phyloP scores from a whole-genome alignment of 2,113 vertebrate species.

The Callithrix jacchus region DNA sequence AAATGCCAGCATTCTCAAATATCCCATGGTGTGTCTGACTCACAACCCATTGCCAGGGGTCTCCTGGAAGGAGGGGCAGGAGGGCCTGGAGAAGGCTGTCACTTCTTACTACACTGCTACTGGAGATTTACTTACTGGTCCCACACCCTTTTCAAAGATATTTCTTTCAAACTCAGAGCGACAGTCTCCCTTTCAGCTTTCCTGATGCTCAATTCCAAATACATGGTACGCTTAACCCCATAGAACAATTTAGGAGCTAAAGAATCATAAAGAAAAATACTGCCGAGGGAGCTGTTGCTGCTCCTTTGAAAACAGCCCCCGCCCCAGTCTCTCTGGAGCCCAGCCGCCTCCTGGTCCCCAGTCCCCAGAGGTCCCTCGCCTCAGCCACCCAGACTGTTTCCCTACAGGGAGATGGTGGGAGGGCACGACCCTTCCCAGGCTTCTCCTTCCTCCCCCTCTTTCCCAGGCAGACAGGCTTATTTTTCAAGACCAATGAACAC shows the following conservation, averaged over 20 bases:
- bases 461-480: neutral
- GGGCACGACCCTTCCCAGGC: fast-evolving
- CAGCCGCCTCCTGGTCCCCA: neutral
- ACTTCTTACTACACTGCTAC: neutral
- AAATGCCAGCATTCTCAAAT: neutral
- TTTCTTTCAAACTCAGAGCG: constrained; percentile 33
- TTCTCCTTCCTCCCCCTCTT: neutral
- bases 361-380: constrained; percentile 75
- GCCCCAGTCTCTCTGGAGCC: neutral
- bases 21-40: neutral
- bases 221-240: neutral
- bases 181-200: constrained; percentile 12
- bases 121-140: neutral
- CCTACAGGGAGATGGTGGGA: constrained; percentile 56
- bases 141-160: constrained; percentile 57
- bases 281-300: neutral
- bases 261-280: neutral
- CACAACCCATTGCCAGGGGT: neutral
- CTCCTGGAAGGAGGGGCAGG: neutral
- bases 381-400: constrained; percentile 68
- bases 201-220: constrained; percentile 5
- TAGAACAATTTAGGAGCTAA: constrained; percentile 4
- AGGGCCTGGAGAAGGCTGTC: neutral
- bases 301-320: neutral
- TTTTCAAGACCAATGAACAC: constrained; percentile 36